phyloP scores from a whole-genome alignment of 1,140 invertebrate genomes.

The Diuraphis noxia region DNA sequence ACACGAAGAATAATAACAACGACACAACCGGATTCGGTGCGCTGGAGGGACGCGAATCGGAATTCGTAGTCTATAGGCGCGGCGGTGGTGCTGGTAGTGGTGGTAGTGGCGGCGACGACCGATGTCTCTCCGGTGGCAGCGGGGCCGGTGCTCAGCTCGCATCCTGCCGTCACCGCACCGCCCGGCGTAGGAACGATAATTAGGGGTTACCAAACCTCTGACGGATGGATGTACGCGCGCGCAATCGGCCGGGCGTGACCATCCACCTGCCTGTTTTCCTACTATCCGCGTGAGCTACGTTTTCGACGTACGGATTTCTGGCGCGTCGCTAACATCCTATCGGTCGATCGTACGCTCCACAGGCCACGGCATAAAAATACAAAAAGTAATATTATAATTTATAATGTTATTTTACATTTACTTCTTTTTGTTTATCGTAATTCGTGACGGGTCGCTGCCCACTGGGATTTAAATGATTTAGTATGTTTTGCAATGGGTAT shows the following conservation, averaged over 20 bases:
- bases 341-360: background rate
- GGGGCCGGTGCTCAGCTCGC: background rate
- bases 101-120: constrained; percentile 18
- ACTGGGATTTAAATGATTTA: too few relatives aligned
- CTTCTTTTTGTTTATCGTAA: too few relatives aligned
- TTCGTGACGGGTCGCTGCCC: too few relatives aligned
- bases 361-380: too few relatives aligned
- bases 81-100: background rate
- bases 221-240: background rate
- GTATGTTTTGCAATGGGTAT: too few relatives aligned
- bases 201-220: constrained; percentile 24
- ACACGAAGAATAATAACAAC: constrained; percentile 15
- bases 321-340: background rate
- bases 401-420: too few relatives aligned
- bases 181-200: background rate
- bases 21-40: constrained; percentile 39
- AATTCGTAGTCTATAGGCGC: background rate
- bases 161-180: background rate
- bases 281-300: background rate
- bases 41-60: constrained; percentile 45
- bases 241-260: constrained; percentile 7
- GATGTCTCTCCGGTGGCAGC: constrained; percentile 23
- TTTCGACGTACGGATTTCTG: background rate
- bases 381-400: too few relatives aligned
- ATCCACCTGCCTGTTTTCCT: background rate